Percentiles rank a stretch among this genome's conserved stretches.
Evolutionary conservation across 1,140 invertebrate genomes (phyloP).

Genomic region (Eubasilissa regina): DNA sequence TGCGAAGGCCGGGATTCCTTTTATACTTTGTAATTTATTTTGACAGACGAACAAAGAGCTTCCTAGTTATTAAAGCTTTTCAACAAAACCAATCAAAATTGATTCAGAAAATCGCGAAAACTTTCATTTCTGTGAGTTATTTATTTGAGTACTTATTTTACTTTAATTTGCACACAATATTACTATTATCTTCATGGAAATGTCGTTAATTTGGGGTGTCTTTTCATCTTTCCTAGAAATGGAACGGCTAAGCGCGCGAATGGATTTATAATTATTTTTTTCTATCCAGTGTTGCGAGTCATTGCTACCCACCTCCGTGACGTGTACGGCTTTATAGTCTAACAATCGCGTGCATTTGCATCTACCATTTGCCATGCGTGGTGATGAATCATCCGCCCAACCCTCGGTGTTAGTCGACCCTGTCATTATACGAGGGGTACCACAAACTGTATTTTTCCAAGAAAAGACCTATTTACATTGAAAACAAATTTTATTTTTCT

Average conservation of each 20-base stretch:
- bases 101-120: background rate
- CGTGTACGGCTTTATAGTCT: constrained; percentile 6
- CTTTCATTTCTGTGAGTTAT: background rate
- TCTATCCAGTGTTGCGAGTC: background rate
- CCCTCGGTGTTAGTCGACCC: constrained; percentile 13
- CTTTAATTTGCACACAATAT: constrained; percentile 3
- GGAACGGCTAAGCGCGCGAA: background rate
- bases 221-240: background rate
- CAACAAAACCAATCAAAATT: constrained; percentile 8
- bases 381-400: constrained; percentile 18
- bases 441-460: background rate
- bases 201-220: background rate
- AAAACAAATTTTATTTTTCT: too few relatives aligned
- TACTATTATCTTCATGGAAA: background rate
- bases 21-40: background rate
- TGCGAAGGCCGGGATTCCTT: background rate
- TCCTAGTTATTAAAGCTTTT: background rate
- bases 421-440: constrained; percentile 8
- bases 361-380: constrained; percentile 1
- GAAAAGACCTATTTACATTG: too few relatives aligned
- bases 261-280: background rate
- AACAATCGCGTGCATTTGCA: constrained; percentile 35
- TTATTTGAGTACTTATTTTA: background rate
- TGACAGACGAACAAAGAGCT: constrained; percentile 2
- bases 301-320: background rate